These are phyloP conservation scores for Enteromius thamalakanensis DNA, from an alignment of 2,797 vertebrate species.

Conservation along the genomic window DNA sequence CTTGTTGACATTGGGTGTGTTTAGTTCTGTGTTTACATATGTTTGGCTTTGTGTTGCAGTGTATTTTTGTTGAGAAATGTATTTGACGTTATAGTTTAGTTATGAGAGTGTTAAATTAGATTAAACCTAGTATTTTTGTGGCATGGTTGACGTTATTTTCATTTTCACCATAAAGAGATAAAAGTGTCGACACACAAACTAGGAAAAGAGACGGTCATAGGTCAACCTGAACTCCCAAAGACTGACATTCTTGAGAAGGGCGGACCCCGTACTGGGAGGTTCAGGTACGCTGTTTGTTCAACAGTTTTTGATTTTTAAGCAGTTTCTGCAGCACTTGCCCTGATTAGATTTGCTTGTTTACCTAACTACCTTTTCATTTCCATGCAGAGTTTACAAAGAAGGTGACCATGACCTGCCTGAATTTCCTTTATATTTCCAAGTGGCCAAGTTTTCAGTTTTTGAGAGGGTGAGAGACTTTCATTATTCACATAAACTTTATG, in stretches of 20 bases:
- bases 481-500: not conserved
- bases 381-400: constrained; percentile 69
- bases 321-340: not conserved
- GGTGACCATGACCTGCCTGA: constrained; percentile 63
- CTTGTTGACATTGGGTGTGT: not conserved
- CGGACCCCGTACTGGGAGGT: constrained; percentile 35
- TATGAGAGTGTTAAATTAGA: not conserved
- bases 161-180: constrained; percentile 16
- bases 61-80: not conserved
- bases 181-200: constrained; percentile 4
- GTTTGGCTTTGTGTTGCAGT: not conserved
- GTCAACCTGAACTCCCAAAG: not conserved
- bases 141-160: not conserved
- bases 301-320: not conserved
- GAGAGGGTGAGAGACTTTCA: constrained; percentile 73
- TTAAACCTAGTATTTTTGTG: not conserved
- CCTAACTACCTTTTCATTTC: not conserved
- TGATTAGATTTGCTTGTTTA: not conserved
- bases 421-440: constrained; percentile 78
- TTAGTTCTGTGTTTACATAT: constrained; percentile 9
- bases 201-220: not conserved
- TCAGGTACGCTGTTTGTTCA: constrained; percentile 63
- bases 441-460: constrained; percentile 83
- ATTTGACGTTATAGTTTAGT: not conserved
- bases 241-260: not conserved